A percentile compares a stretch with the other conserved stretches of the same genome.
Conservation (phyloP, 30 jellyfish, hydroid and myxozoan species). For the Chrysaora quinquecirrha region DNA sequence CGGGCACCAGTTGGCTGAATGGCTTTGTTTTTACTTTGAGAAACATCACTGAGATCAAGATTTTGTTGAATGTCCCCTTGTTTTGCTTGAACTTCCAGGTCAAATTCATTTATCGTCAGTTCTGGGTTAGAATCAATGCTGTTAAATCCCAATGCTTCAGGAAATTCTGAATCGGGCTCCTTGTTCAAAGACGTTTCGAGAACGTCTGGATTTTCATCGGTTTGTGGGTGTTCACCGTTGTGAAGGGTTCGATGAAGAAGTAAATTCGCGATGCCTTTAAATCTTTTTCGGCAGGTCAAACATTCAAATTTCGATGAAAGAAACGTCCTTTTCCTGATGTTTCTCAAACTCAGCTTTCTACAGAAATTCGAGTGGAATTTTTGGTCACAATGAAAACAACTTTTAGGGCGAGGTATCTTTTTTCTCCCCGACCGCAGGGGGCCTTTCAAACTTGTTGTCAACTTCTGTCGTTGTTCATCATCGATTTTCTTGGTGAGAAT, state of each 20-base stretch:
- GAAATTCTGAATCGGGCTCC: no score
- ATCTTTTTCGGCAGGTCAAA: constrained; percentile 55
- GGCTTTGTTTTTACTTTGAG: constrained; percentile 49
- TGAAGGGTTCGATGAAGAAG: constrained; percentile 71
- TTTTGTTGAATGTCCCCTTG: neutral
- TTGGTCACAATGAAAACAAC: constrained; percentile 42
- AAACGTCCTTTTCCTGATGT: constrained; percentile 20
- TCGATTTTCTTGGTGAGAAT: neutral
- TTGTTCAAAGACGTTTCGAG: no score
- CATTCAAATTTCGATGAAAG: constrained; percentile 51
- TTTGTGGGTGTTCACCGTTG: constrained; percentile 60
- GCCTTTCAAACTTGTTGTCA: constrained; percentile 59
- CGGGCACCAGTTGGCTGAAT: constrained; percentile 74
- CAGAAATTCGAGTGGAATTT: constrained; percentile 59
- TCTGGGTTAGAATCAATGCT: no score
- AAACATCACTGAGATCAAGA: neutral
- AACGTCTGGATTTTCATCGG: neutral
- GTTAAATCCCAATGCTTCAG: no score
- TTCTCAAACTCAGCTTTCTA: constrained; percentile 35
- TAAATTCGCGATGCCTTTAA: constrained; percentile 65
- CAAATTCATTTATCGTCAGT: constrained; percentile 20
- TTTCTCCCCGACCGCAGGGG: constrained; percentile 80
- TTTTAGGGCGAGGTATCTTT: constrained; percentile 8
- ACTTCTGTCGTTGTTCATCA: constrained; percentile 52
- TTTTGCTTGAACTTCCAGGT: constrained; percentile 36